These are phyloP conservation scores for Glomeris marginata DNA, from an alignment of 2,888 invertebrate species.

Conservation along the genomic window DNA sequence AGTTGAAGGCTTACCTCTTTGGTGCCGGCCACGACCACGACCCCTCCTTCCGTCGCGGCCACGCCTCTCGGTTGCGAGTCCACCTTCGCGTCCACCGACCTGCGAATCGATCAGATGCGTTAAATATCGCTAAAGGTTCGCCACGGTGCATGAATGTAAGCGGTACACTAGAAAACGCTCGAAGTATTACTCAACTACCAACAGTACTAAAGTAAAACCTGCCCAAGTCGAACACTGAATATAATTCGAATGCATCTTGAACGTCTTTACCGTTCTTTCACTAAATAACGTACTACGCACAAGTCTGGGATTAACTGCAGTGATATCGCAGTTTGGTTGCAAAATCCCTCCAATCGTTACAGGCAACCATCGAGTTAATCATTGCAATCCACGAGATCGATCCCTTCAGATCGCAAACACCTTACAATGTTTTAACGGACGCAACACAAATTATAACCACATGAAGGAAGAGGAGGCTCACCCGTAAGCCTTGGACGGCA, in stretches of 20 bases:
- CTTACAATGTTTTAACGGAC: background rate
- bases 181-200: background rate
- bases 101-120: conserved; percentile 21
- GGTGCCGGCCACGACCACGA: conserved; percentile 61
- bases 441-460: background rate
- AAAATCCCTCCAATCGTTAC: too few species aligned
- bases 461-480: conserved; percentile 18
- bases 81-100: conserved; percentile 51
- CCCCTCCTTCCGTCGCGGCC: conserved; percentile 53
- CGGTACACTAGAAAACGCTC: background rate
- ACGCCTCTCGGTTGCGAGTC: conserved; percentile 82
- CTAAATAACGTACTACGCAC: too few species aligned
- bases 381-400: too few species aligned
- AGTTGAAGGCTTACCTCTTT: conserved; percentile 60
- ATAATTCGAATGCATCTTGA: too few species aligned
- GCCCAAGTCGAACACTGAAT: too few species aligned
- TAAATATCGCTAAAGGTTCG: background rate
- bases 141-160: background rate
- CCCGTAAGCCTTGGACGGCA: conserved; percentile 42
- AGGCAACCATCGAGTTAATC: too few species aligned
- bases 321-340: too few species aligned
- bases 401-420: background rate
- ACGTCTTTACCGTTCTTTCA: too few species aligned
- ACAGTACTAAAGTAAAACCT: background rate
- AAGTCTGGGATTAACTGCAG: too few species aligned